Conservation (phyloP, 2,888 invertebrate species). For the Exephanes ischioxanthus region DNA sequence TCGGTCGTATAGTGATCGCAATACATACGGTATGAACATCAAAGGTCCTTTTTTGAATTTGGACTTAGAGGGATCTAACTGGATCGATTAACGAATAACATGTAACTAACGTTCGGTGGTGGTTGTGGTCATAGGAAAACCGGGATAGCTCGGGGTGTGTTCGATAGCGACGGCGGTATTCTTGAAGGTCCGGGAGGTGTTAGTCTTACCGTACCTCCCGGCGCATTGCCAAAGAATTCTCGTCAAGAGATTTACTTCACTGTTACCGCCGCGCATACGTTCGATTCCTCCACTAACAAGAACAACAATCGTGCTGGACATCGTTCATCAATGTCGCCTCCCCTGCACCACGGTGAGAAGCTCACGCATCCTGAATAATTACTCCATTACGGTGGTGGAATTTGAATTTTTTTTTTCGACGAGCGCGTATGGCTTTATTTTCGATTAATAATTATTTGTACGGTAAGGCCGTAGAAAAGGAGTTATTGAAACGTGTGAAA, state of each 20-base stretch:
- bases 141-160: constrained; percentile 86
- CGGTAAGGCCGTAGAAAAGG: too few species aligned
- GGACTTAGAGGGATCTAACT: neutral
- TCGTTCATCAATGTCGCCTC: constrained; percentile 81
- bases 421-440: neutral
- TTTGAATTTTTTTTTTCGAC: constrained; percentile 39
- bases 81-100: constrained; percentile 17
- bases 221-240: constrained; percentile 93
- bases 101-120: constrained; percentile 75
- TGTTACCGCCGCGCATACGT: constrained; percentile 93
- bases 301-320: constrained; percentile 83
- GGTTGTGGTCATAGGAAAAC: constrained; percentile 77
- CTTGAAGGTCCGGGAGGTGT: constrained; percentile 96
- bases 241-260: constrained; percentile 98
- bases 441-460: neutral
- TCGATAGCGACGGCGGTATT: constrained; percentile 92
- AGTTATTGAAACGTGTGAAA: too few species aligned
- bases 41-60: neutral
- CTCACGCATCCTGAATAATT: constrained; percentile 21
- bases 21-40: neutral
- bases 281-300: constrained; percentile 87
- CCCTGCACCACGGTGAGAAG: constrained; percentile 81
- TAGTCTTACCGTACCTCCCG: constrained; percentile 94
- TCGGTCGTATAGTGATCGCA: neutral
- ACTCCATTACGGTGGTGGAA: constrained; percentile 65